Conservation (phyloP, 1,140 invertebrate genomes). For the Calephelis nemesis region DNA sequence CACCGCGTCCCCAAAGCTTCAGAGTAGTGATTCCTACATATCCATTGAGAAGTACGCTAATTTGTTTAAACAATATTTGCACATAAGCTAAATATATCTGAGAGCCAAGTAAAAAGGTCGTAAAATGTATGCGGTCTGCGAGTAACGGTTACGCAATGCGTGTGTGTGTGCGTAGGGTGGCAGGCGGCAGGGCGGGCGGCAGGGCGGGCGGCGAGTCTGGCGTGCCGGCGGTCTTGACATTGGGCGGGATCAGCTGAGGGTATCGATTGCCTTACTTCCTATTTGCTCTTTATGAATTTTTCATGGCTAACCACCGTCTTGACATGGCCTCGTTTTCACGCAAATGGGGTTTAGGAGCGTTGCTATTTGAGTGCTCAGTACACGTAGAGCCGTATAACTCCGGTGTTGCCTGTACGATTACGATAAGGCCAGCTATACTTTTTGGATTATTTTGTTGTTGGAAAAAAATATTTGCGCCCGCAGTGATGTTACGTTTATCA, state of each 20-base stretch:
- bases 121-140: constrained; percentile 10
- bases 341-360: constrained; percentile 37
- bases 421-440: too few species aligned
- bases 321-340: constrained; percentile 23
- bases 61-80: background rate
- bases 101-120: background rate
- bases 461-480: too few species aligned
- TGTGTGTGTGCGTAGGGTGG: constrained; percentile 36
- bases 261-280: constrained; percentile 73
- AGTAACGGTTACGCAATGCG: constrained; percentile 24
- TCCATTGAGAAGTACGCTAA: too few species aligned
- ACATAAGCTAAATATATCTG: background rate
- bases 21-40: too few species aligned
- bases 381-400: too few species aligned
- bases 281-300: constrained; percentile 69
- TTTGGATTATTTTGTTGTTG: too few species aligned
- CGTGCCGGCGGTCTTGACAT: constrained; percentile 61
- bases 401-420: too few species aligned
- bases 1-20: too few species aligned
- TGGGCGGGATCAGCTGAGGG: constrained; percentile 69
- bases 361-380: constrained; percentile 5
- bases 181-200: constrained; percentile 27
- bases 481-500: too few species aligned
- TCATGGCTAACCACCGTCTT: constrained; percentile 45
- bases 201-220: constrained; percentile 5